Evolutionary conservation across 2,888 invertebrate species (phyloP).

Genomic region (Timandra comae): DNA sequence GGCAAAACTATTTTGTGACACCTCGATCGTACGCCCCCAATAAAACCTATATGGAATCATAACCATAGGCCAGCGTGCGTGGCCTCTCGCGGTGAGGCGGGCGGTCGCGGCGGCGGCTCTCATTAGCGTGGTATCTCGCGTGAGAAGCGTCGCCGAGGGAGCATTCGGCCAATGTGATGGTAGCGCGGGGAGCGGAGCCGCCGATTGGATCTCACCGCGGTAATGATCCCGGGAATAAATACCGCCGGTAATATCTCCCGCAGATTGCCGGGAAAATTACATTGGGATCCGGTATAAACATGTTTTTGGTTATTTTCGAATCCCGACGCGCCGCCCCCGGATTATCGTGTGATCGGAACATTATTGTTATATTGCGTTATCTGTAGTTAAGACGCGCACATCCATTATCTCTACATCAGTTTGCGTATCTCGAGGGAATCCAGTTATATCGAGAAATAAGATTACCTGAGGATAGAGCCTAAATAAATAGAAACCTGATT

Average conservation of each 20-base stretch:
- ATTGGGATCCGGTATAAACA: constrained; percentile 24
- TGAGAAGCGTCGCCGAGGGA: constrained; percentile 50
- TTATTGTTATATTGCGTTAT: not conserved
- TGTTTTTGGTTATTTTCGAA: constrained; percentile 27
- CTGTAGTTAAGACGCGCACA: not conserved
- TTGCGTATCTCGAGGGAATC: not conserved
- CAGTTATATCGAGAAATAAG: not conserved
- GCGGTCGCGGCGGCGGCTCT: constrained; percentile 14
- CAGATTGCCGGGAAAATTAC: constrained; percentile 41
- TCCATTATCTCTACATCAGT: too few relatives aligned
- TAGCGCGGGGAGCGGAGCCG: constrained; percentile 31
- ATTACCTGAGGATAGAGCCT: too few relatives aligned
- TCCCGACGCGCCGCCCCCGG: constrained; percentile 12
- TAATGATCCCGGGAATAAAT: constrained; percentile 64
- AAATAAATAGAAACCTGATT: too few relatives aligned
- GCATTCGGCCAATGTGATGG: constrained; percentile 49
- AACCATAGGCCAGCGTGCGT: constrained; percentile 23
- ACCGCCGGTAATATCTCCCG: constrained; percentile 46
- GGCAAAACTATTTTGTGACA: constrained; percentile 59
- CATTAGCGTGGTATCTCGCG: constrained; percentile 32
- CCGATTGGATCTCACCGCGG: constrained; percentile 51
- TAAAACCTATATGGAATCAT: constrained; percentile 60
- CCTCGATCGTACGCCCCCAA: constrained; percentile 44
- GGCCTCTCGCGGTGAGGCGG: constrained; percentile 2
- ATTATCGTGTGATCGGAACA: constrained; percentile 10